A percentile compares a stretch with the other conserved stretches of the same genome.
Conservation (phyloP, 2,888 invertebrate species). For the Disparrhopalites patrizii region DNA sequence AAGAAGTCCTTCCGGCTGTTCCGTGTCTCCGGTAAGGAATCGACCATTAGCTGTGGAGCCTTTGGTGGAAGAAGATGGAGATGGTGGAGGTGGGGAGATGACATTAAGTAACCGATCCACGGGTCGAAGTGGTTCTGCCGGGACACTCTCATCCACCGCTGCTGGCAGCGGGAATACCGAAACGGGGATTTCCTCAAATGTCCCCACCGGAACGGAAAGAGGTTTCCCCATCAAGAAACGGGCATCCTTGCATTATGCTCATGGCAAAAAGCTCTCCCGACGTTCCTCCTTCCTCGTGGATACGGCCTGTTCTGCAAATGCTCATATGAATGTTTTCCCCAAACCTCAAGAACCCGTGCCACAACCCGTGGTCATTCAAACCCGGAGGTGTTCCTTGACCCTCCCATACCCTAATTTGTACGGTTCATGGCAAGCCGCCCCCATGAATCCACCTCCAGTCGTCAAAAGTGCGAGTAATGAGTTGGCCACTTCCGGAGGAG, state of each 20-base stretch:
- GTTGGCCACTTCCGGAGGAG: slow-evolving; percentile 28
- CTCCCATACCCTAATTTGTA: slow-evolving; percentile 49
- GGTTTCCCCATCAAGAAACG: slow-evolving; percentile 29
- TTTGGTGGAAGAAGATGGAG: slow-evolving; percentile 32
- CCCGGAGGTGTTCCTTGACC: slow-evolving; percentile 48
- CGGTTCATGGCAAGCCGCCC: slow-evolving; percentile 49
- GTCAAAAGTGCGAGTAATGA: slow-evolving; percentile 42
- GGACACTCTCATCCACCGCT: slow-evolving; percentile 30
- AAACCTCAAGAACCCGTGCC: slow-evolving; percentile 39
- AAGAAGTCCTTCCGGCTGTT: slow-evolving; percentile 15
- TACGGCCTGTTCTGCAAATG: slow-evolving; percentile 27
- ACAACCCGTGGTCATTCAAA: slow-evolving; percentile 39
- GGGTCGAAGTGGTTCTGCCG: slow-evolving; percentile 38
- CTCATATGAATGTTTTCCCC: slow-evolving; percentile 35
- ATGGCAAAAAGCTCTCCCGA: slow-evolving; percentile 30
- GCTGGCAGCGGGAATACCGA: slow-evolving; percentile 20
- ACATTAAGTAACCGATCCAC: slow-evolving; percentile 21
- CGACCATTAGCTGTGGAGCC: slow-evolving; percentile 27
- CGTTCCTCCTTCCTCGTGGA: slow-evolving; percentile 41
- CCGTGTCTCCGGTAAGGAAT: slow-evolving; percentile 28
- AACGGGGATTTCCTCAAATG: neutral
- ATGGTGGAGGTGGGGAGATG: slow-evolving; percentile 23
- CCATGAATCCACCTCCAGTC: slow-evolving; percentile 11
- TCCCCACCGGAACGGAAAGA: no score
- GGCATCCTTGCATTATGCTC: slow-evolving; percentile 36